Conservation (phyloP, 2,113 vertebrate species). For the Bambusicola thoracicus region DNA sequence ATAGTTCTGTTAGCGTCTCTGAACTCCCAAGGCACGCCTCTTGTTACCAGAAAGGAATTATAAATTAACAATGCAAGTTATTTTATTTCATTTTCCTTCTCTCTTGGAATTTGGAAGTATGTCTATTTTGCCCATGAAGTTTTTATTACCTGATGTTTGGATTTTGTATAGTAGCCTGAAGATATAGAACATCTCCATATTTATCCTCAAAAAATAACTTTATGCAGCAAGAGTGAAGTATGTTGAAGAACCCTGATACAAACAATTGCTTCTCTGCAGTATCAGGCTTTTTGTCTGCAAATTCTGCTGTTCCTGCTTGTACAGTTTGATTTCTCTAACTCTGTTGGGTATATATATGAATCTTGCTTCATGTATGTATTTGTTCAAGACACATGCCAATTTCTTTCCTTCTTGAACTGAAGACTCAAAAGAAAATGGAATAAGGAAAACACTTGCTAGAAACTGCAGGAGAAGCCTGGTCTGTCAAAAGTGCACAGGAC, state of each 20-base stretch:
- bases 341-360: not conserved
- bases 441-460: not conserved
- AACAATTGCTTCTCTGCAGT: not conserved
- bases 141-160: not conserved
- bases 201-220: conserved; percentile 20
- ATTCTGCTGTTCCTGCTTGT: not conserved
- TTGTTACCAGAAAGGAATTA: conserved; percentile 43
- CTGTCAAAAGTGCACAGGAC: not conserved
- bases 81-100: conserved; percentile 41
- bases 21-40: conserved; percentile 33
- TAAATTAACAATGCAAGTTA: conserved; percentile 19
- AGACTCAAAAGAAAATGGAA: not conserved
- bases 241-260: not conserved
- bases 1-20: conserved; percentile 14
- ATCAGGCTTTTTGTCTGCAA: not conserved
- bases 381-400: not conserved
- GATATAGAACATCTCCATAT: not conserved
- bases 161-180: conserved; percentile 12
- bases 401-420: not conserved
- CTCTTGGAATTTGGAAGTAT: conserved; percentile 27
- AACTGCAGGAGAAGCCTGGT: not conserved
- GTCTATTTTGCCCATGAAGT: not conserved
- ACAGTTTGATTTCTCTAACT: not conserved
- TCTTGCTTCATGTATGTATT: not conserved
- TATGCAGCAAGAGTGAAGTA: not conserved